Evolutionary conservation across 2,888 invertebrate species (phyloP), one percentile per base, ranked within the genome.

Genomic region (Rotaria socialis): DNA sequence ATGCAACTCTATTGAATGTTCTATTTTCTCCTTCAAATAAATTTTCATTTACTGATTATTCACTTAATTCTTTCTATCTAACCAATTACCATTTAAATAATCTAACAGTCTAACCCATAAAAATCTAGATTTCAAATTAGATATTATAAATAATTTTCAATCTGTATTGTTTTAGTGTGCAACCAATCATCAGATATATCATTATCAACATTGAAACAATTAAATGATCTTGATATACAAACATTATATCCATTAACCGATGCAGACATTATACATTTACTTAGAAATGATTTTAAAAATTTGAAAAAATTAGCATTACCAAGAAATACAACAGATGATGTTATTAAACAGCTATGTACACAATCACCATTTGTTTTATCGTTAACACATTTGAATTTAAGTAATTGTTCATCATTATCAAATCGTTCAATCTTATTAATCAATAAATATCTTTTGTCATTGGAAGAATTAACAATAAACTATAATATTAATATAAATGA

Each of bases 251-350:
- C 67, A 67, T 67, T 67, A 35, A 67, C 3, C 7, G 67, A 67
- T 19, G 19, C 19, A 2, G 67, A 67, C 19, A 35, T 67, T 19
- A 41, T 67, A 6, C 35, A 67, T 67, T 67, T 67, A 35, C 35
- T 67, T 35, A 35, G 6, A 14, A 35, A 67, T 67, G 35, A 7
- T 35, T 67, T 67, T 19, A 5, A 11, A 19, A 0, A 67, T 0
- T 67, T 67, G 19, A 16, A 67, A 67, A 67, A 67, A 41, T 35
- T 67, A 35, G 16, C 67, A 7, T 35, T 67, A 35, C 67, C 67
- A 35, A 67, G 67, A 67, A 67, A 67, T 67, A 67, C 67, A 35
- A 67, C 67, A 10, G 67, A 67, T 67, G 67, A 67, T 41, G 35
- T 35, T 6, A 67, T 67, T 35, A 27, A 67, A 67, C 35, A 35